A percentile compares a stretch with the other conserved stretches of the same genome.
Evolutionary conservation across 2,797 vertebrate species (phyloP).

Genomic region (Hirundo rustica): DNA sequence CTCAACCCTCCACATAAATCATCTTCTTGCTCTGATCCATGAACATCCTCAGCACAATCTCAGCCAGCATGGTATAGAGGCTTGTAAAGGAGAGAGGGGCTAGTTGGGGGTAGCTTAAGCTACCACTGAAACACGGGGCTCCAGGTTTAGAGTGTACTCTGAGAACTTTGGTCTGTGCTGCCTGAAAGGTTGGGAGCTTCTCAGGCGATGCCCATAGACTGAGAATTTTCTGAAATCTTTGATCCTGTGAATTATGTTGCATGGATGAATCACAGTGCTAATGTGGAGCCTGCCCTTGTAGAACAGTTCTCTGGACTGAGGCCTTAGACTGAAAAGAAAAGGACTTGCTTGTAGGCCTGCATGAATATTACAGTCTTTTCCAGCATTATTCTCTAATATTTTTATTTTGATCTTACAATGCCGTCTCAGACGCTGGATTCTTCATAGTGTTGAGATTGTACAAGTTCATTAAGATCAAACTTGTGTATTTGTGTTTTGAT

Average conservation of each 20-base stretch:
- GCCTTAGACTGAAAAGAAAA: not conserved
- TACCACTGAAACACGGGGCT: not conserved
- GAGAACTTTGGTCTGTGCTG: not conserved
- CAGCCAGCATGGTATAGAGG: accelerated
- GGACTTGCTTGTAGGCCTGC: not conserved
- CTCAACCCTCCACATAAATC: not conserved
- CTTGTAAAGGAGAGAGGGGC: accelerated
- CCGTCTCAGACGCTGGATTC: not conserved
- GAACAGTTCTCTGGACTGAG: not conserved
- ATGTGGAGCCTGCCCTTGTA: not conserved
- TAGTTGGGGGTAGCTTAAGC: not conserved
- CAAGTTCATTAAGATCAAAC: not conserved
- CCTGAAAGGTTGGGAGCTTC: not conserved
- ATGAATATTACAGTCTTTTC: not conserved
- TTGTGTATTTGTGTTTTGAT: not conserved
- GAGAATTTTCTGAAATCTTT: conserved; percentile 17
- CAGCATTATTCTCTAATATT: not conserved
- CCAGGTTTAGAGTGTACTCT: not conserved
- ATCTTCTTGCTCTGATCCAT: not conserved
- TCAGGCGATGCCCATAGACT: not conserved
- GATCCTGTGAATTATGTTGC: not conserved
- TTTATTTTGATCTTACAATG: not conserved
- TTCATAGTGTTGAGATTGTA: not conserved
- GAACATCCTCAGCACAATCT: not conserved
- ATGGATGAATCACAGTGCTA: not conserved